Evolutionary conservation across 1,140 invertebrate genomes (phyloP).

Genomic region (fruit fly (Drosophila melanogaster)): Release_6_plus_ISO1_MT NC_004354.4:17160001-17160500

Average conservation of each 20-base stretch:
- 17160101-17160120: slow-evolving; percentile 10
- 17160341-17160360: slow-evolving; percentile 13
- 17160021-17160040: slow-evolving; percentile 1
- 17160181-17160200: slow-evolving; percentile 8
- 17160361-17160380: slow-evolving; percentile 3
- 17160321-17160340: slow-evolving; percentile 17
- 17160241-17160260: slow-evolving; percentile 21
- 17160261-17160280: slow-evolving; percentile 2
- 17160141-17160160: not conserved
- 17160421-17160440: slow-evolving; percentile 49
- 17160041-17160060: slow-evolving; percentile 7
- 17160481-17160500: slow-evolving; percentile 65
- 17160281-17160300: slow-evolving; percentile 21
- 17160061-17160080: slow-evolving; percentile 21
- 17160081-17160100: slow-evolving; percentile 34
- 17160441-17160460: slow-evolving; percentile 71
- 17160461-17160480: slow-evolving; percentile 67
- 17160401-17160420: slow-evolving; percentile 70
- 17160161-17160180: not conserved
- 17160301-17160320: slow-evolving; percentile 6
- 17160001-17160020: not conserved
- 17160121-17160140: not conserved
- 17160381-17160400: slow-evolving; percentile 15
- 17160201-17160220: slow-evolving; percentile 21
- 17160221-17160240: slow-evolving; percentile 27